Evolutionary conservation across 30 jellyfish, hydroid and myxozoan species (phyloP), one percentile per base, ranked within the genome.

Genomic region (Haliclystus octoradiatus): DNA sequence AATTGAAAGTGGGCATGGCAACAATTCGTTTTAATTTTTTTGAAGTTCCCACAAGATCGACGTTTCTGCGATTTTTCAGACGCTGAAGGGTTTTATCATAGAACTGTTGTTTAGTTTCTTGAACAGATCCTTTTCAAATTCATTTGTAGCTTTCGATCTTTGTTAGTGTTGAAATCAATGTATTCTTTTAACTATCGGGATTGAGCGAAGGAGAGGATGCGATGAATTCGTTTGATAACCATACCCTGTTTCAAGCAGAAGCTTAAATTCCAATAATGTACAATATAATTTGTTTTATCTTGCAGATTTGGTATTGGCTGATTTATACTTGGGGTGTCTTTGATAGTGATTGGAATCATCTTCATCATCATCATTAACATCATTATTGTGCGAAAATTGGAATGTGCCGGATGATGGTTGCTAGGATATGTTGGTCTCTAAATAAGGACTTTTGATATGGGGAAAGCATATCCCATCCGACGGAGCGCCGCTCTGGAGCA

Each of bases 81-180:
- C n/a, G n/a, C n/a, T n/a, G n/a, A n/a, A n/a, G n/a, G n/a, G n/a
- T n/a, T n/a, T n/a, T n/a, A n/a, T n/a, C n/a, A n/a, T n/a, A n/a
- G n/a, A n/a, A n/a, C n/a, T 46, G 40, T 81, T 72, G 35, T 73
- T 81, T 82, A 79, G 70, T 0, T 70, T 74, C 46, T 79, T 80
- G 71, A 65, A 72, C 40, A 76, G 50, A 68, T 83, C 92, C 65
- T 83, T 66, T 63, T 76, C 95, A 62, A 83, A 76, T 3, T 33
- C 84, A 29, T 82, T 82, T 31, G 26, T 66, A 0, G 92, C 80
- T 1, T 33, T 27, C 13, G 52, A 40, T 64, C 84, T 33, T 34
- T n/a, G 51, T 7, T 5, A 25, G 94, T 81, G 34, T 81, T 82
- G 53, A 73, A 69, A 51, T 73, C 92, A 25, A 66, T 82, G 68